Base-by-base conservation (phyloP, 2,113 vertebrate species). In the Festucalex cinctus region DNA sequence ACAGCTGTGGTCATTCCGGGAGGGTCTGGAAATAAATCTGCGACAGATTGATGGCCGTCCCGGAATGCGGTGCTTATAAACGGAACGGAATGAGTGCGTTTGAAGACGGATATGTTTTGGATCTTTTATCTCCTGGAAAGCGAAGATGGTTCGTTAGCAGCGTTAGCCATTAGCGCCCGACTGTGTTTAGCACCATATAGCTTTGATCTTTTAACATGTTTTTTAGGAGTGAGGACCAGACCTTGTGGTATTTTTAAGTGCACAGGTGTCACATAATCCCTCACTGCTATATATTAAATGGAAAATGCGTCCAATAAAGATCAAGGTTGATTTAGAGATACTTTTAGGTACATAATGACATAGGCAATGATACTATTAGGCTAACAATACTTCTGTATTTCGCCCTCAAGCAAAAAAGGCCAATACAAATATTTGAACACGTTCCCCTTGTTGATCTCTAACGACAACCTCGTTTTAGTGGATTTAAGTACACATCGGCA, bases 41-140 rank as follows among this genome's bases (percentile, higher is more conserved):
- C 76, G 83, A 69, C 83, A 95, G 95, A 96, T 95, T 93, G 93
- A 95, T 95, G 89, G 91, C 54, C 9, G 79, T 90, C 84, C 72
- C 86, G 94, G 94, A 94, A 96, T 96, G 93, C 39, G 77, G 81
- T 74, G 54, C 78, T 79, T 92, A 93, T 93, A 92, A 92, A 91
- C 90, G 92, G 69, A 66, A 88, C 86, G 93, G 93, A 92, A 94
- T 94, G 89, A 83, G 82, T 44, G 6, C 7, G 79, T 88, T 72
- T 83, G 68, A 81, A 88, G 75, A 69, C 68, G 63, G 80, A 77
- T 81, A 86, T 85, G 80, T 86, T 78, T 81, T 81, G 73, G 48
- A 63, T 65, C 79, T 64, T 48, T 49, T 24, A 61, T 22, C 75
- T 83, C 74, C 73, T 46, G 12, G 74, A 61, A 46, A 22, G 41